These are phyloP conservation scores for Syngnathus typhle DNA, from an alignment of 2,113 vertebrate species.

Conservation along the genomic window DNA sequence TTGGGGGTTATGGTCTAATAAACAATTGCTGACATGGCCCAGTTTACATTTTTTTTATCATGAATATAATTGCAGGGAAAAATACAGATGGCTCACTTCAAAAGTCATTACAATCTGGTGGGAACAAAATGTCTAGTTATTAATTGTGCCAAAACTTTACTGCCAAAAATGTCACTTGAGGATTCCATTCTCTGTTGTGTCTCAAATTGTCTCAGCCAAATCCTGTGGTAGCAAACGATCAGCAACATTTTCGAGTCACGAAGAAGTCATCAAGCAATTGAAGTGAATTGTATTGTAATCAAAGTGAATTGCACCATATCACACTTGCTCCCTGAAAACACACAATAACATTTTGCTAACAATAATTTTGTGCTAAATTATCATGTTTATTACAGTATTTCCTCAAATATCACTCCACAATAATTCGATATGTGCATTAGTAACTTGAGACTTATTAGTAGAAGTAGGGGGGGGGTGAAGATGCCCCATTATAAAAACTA, in stretches of 20 bases:
- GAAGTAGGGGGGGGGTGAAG: no score
- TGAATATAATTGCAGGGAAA: not conserved
- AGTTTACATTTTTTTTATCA: not conserved
- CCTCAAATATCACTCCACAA: no score
- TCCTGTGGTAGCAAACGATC: not conserved
- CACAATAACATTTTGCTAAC: not conserved
- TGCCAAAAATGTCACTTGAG: not conserved
- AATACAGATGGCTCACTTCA: not conserved
- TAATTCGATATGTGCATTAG: no score
- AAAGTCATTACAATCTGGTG: not conserved
- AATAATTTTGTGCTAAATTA: no score
- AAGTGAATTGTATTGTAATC: not conserved
- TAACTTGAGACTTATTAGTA: no score
- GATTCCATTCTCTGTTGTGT: not conserved
- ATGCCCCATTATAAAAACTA: no score
- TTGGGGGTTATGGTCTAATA: not conserved
- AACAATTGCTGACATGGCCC: not conserved
- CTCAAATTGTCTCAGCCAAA: not conserved
- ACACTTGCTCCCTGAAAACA: not conserved
- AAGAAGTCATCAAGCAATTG: not conserved
- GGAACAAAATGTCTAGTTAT: not conserved
- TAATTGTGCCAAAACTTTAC: not conserved
- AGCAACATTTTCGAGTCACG: not conserved
- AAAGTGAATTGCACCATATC: not conserved
- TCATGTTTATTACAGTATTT: no score